These are phyloP conservation scores for Zaprionus ornatus DNA, from an alignment of 1,140 invertebrate species.

Conservation along the genomic window DNA sequence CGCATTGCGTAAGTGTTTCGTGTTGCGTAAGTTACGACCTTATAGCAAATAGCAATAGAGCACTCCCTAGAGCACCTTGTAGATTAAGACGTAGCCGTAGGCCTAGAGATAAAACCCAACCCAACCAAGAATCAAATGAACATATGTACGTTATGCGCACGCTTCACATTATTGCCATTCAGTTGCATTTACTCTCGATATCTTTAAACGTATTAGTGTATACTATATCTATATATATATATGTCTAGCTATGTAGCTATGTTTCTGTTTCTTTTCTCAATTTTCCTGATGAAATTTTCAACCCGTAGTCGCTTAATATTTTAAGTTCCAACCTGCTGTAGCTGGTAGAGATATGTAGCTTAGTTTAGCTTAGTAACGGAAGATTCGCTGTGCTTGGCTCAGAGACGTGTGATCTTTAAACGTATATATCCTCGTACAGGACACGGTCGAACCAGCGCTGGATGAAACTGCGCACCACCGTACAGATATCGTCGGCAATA, in stretches of 20 bases:
- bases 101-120: background rate
- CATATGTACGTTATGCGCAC: constrained; percentile 7
- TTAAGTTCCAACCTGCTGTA: constrained; percentile 28
- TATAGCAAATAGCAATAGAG: constrained; percentile 31
- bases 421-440: constrained; percentile 84
- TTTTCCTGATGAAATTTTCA: background rate
- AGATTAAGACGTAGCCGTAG: constrained; percentile 5
- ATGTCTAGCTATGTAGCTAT: background rate
- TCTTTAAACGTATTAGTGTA: background rate
- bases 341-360: constrained; percentile 23
- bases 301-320: constrained; percentile 40
- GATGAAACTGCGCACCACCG: constrained; percentile 96
- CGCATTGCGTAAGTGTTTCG: constrained; percentile 69
- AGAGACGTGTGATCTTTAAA: constrained; percentile 32
- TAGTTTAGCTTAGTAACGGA: constrained; percentile 15
- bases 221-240: constrained; percentile 3
- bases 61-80: constrained; percentile 18
- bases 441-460: constrained; percentile 96
- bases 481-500: constrained; percentile 95
- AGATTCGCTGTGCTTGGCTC: background rate
- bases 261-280: background rate
- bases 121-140: constrained; percentile 14
- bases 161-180: constrained; percentile 22
- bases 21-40: constrained; percentile 65
- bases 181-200: constrained; percentile 15